A percentile compares a stretch with the other conserved stretches of the same genome.
phyloP scores from a whole-genome alignment of 2,113 vertebrate genomes.

The Pelecanoides urinatrix region DNA sequence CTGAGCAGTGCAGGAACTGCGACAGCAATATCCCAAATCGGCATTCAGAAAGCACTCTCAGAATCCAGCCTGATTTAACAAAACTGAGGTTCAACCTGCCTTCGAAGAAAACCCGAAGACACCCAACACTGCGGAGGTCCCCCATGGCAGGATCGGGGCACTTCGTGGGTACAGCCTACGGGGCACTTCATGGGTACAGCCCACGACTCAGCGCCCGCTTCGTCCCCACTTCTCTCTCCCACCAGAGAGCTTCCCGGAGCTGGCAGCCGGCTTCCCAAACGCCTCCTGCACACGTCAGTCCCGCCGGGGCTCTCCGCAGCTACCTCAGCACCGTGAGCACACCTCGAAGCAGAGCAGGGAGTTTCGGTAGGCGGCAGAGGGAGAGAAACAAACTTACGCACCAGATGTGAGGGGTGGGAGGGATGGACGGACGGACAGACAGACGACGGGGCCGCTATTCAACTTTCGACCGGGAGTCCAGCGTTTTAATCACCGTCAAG shows the following conservation, averaged over 20 bases:
- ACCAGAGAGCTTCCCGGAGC: background rate
- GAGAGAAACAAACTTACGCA: too few relatives aligned
- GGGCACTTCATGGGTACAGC: too few relatives aligned
- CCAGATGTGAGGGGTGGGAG: background rate
- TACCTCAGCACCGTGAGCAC: fast-evolving
- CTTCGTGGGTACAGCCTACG: too few relatives aligned
- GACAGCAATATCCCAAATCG: background rate
- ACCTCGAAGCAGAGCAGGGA: background rate
- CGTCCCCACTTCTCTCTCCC: background rate
- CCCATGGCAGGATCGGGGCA: background rate
- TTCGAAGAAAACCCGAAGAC: fast-evolving
- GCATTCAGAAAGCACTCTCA: background rate
- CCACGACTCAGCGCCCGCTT: background rate
- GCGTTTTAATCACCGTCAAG: background rate
- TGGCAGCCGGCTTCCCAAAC: background rate
- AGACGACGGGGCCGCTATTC: background rate
- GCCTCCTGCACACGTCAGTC: fast-evolving
- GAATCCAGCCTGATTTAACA: background rate
- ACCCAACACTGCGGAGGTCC: background rate
- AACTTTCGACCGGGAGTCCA: background rate
- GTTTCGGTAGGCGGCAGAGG: background rate
- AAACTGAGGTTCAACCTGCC: too few relatives aligned
- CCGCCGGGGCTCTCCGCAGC: background rate
- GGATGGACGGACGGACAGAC: background rate
- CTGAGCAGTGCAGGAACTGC: background rate